Percentiles rank a stretch among this genome's conserved stretches.
phyloP scores from a whole-genome alignment of 1,140 invertebrate species.

The Heliconius himera region DNA sequence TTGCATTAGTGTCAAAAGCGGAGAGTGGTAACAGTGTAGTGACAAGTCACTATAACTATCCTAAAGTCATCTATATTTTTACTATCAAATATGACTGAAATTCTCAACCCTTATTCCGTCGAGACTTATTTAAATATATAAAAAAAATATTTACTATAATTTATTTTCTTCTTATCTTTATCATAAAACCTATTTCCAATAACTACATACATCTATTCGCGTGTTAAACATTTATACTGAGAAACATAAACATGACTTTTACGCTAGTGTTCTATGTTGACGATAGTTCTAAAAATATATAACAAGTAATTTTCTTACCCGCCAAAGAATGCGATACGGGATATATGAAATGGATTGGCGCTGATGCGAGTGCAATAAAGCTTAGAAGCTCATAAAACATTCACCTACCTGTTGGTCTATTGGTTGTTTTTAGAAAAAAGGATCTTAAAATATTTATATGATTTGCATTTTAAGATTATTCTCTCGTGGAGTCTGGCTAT shows the following conservation, averaged over 20 bases:
- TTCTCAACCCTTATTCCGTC: no score
- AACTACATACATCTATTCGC: conserved; percentile 10
- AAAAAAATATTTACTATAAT: no score
- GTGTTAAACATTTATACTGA: not conserved
- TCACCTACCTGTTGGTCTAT: conserved; percentile 51
- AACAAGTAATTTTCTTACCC: conserved; percentile 23
- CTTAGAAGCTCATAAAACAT: conserved; percentile 43
- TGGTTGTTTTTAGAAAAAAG: conserved; percentile 3
- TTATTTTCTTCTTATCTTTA: not conserved
- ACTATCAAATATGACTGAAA: no score
- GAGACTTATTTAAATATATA: no score
- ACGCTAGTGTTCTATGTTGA: conserved; percentile 31
- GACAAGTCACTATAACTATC: no score
- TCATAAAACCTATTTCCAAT: not conserved
- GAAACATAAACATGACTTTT: conserved; percentile 20
- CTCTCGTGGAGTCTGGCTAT: not conserved
- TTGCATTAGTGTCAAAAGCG: not conserved
- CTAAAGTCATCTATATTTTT: no score
- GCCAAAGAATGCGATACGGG: conserved; percentile 35
- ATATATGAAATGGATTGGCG: conserved; percentile 27
- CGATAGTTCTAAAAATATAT: conserved; percentile 32
- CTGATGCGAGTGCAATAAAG: conserved; percentile 25
- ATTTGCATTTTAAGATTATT: not conserved
- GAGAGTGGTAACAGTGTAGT: no score
- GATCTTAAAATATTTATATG: conserved; percentile 15